Conservation (phyloP, 2,888 invertebrate genomes). For the Aporophyla lueneburgensis region DNA sequence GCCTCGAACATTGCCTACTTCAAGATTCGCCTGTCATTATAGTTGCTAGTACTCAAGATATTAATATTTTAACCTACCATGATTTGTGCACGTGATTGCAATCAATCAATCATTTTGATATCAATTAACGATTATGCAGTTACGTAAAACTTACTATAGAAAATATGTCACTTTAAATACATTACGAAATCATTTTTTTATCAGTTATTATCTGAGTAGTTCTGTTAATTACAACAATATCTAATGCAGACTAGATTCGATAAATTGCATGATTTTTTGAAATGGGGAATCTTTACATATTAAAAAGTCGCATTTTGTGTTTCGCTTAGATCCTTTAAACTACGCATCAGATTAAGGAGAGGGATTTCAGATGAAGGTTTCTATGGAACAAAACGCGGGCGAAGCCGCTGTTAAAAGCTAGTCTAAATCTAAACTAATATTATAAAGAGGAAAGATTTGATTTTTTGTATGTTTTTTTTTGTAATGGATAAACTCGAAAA, state of each 20-base stretch:
- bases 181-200: constrained; percentile 26
- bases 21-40: background rate
- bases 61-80: background rate
- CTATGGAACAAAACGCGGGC: no score
- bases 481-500: no score
- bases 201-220: constrained; percentile 15
- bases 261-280: background rate
- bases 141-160: constrained; percentile 17
- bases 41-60: background rate
- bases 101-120: constrained; percentile 39
- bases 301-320: no score
- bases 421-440: no score
- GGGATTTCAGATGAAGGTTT: no score
- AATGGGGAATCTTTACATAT: background rate
- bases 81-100: constrained; percentile 22
- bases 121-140: background rate
- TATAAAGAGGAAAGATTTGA: no score
- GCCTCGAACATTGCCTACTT: background rate
- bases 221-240: constrained; percentile 14
- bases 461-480: no score
- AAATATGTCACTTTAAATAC: constrained; percentile 29
- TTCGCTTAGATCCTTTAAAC: no score
- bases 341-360: no score
- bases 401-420: no score
- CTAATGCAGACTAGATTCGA: background rate